Base-by-base conservation (phyloP, 37 sponge, comb jelly and placozoan genomes). In the Ephydatia muelleri region DNA sequence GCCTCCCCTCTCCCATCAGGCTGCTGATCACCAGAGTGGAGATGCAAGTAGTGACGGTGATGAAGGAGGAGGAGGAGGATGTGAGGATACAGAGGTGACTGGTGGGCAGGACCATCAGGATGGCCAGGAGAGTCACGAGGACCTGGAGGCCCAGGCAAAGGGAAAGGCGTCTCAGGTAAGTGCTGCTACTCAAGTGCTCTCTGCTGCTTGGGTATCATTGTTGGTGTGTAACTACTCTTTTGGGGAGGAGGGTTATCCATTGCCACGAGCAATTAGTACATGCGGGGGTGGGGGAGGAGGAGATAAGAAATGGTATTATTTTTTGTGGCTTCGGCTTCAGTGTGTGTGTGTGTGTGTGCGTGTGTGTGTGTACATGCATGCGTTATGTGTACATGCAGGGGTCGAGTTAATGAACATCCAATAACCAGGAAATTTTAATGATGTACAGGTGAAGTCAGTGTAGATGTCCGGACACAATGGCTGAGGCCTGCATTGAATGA, bases 41-140 rank as follows among this genome's bases (percentile, higher is more conserved):
- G 88, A 82, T 25, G 88, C 21, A n/a, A 88, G 83, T 38, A 85
- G 91, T 78, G 85, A 80, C 40, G 57, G 67, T 70, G 89, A 81
- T 5, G 85, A 84, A 37, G 76, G 80, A 33, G 81, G 69, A 73
- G 23, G 69, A 69, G 32, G 21, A 35, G 5, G 80, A 80, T 26
- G 77, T 69, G 72, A 70, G 79, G 36, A 67, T n/a, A 37, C 65
- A 81, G 76, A 78, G 73, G 26, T 2, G 22, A 25, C 23, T 82
- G 6, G 3, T 5, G 36, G 27, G 29, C 70, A 68, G 26, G 70
- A 68, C 29, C 3, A 28, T 9, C 11, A 9, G 26, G 26, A 28
- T 5, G 28, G 3, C 29, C 70, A 19, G 1, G 32, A 67, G 35
- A 64, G 30, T 3, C 16, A 79, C 6, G 23, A 79, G 2, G 67